Evolutionary conservation across 2,113 vertebrate species (phyloP), one percentile per base, ranked within the genome.

Genomic region (Ctenomys sociabilis): DNA sequence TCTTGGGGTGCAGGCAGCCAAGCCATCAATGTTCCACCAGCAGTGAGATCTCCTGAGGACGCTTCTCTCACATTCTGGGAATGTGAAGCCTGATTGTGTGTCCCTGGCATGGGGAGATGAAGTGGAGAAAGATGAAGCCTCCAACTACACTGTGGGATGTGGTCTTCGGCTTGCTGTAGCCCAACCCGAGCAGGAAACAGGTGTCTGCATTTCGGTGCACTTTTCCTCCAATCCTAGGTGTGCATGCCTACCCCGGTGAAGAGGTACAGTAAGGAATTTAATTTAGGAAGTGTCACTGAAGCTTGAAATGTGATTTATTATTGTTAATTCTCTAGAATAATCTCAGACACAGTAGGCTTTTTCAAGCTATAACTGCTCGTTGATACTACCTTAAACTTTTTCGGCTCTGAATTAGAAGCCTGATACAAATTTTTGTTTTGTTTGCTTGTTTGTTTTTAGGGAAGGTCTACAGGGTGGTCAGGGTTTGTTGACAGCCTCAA

Each of bases 341-440:
- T 70, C 32, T 30, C 19, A 37, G 10, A 17, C 22, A 61, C 45
- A 30, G 14, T 21, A 30, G 43, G 28, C 61, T 83, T 35, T 80
- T 84, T 45, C 64, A 85, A 77, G 63, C 35, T 43, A 30, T 61
- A 63, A 43, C 43, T 90, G 28, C 72, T 54, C 43, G 52, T 82
- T 89, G 75, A 63, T 77, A 77, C 7, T 11, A 57, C 81, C 26
- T 70, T 68, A 61, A 54, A 43, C 52, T 72, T 91, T 97, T 97
- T 86, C 52, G 24, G 75, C 59, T 61, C 94, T 49, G 86, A 92
- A 85, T 75, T 49, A 90, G 86, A 77, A 68, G 85, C 77, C 49
- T 83, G 35, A 78, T 78, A 78, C 22, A 26, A 61, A 49, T 11
- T 10, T 49, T 49, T n/a, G n/a, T n/a, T n/a, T n/a, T n/a, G n/a